Conservation (phyloP, 1,140 invertebrate species). For the Melitaea cinxia region DNA sequence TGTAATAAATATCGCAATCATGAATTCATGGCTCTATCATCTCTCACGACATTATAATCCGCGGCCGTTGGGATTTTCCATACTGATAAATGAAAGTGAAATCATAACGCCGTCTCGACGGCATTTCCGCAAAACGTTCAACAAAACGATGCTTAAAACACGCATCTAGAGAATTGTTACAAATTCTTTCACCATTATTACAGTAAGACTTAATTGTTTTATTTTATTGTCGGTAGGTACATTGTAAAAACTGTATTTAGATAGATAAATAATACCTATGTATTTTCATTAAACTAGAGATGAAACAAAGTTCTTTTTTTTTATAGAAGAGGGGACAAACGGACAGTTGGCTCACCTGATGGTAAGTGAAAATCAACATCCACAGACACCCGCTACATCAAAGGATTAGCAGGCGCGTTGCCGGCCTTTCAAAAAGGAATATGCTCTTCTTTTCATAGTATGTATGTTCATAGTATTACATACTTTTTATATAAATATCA, state of each 20-base stretch:
- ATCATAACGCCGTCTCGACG: slow-evolving; percentile 19
- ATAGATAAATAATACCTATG: too few species aligned
- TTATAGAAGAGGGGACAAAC: too few species aligned
- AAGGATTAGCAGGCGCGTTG: too few species aligned
- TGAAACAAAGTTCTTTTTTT: too few species aligned
- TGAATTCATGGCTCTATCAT: slow-evolving; percentile 9
- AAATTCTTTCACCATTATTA: slow-evolving; percentile 34
- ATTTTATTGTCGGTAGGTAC: background rate
- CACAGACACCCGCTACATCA: too few species aligned
- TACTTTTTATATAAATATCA: too few species aligned
- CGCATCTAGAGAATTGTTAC: slow-evolving; percentile 22
- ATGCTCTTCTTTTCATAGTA: too few species aligned
- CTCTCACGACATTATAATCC: slow-evolving; percentile 17
- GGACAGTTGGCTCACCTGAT: too few species aligned
- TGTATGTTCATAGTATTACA: too few species aligned
- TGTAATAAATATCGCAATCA: slow-evolving; percentile 6
- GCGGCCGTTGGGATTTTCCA: slow-evolving; percentile 41
- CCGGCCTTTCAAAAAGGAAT: too few species aligned
- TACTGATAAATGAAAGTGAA: slow-evolving; percentile 46
- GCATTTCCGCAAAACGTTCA: slow-evolving; percentile 37
- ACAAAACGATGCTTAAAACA: slow-evolving; percentile 26
- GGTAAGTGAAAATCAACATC: too few species aligned
- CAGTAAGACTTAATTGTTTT: background rate
- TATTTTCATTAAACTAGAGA: too few species aligned
- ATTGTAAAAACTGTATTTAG: background rate